phyloP scores from a whole-genome alignment of 1,140 invertebrate genomes.

The Andricus grossulariae region DNA sequence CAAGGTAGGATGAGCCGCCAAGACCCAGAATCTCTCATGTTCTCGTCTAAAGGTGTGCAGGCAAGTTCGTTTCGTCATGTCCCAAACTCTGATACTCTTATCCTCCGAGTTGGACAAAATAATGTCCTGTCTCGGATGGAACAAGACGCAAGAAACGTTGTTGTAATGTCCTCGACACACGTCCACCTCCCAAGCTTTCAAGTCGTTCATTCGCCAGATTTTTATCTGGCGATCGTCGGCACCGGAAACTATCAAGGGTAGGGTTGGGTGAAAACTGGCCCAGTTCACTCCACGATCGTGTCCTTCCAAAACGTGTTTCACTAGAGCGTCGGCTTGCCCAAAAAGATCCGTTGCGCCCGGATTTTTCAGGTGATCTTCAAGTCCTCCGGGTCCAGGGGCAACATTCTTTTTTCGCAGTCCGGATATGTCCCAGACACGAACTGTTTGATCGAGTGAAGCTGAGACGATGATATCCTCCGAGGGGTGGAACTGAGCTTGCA shows the following conservation, averaged over 20 bases:
- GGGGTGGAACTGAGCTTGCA: constrained; percentile 99
- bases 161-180: constrained; percentile 99
- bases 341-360: constrained; percentile 95
- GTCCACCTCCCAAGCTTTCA: constrained; percentile 99
- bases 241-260: constrained; percentile 97
- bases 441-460: constrained; percentile 98
- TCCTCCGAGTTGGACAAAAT: constrained; percentile 99
- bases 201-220: constrained; percentile 99
- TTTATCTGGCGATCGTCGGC: constrained; percentile 99
- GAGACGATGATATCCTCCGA: constrained; percentile 98
- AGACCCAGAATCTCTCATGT: constrained; percentile 97
- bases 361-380: constrained; percentile 93
- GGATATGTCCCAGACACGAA: constrained; percentile 99
- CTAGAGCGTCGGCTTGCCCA: constrained; percentile 97
- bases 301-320: constrained; percentile 98
- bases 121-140: constrained; percentile 97
- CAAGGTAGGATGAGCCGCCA: constrained; percentile 91
- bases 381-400: constrained; percentile 91
- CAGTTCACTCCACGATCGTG: constrained; percentile 99
- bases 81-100: constrained; percentile 98
- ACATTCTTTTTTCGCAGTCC: constrained; percentile 98
- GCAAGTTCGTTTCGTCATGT: constrained; percentile 98
- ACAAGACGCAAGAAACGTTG: constrained; percentile 98
- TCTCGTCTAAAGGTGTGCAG: constrained; percentile 96
- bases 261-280: constrained; percentile 96